Evolutionary conservation across 2,797 vertebrate species (phyloP).

Genomic region (Eupleurogrammus muticus): DNA sequence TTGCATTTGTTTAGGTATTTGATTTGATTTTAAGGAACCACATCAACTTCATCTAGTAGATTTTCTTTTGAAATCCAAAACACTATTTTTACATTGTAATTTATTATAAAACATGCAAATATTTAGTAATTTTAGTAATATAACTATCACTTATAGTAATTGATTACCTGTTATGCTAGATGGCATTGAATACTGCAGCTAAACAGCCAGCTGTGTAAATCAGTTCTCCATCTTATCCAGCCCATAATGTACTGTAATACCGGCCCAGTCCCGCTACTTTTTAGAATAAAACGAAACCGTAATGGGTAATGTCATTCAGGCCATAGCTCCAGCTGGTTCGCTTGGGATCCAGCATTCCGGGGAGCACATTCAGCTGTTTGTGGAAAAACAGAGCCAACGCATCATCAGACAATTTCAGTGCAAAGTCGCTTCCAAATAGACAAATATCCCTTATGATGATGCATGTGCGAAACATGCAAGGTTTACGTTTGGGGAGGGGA

Average conservation of each 20-base stretch:
- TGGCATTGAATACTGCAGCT: conserved; percentile 32
- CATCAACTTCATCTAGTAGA: neutral
- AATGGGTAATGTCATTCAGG: conserved; percentile 60
- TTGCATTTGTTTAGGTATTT: neutral
- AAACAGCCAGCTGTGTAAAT: conserved; percentile 30
- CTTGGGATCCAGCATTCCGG: conserved; percentile 42
- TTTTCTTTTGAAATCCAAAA: neutral
- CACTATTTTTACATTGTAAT: too few species aligned
- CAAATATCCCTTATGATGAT: conserved; percentile 55
- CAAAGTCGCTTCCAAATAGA: conserved; percentile 26
- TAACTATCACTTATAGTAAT: conserved; percentile 27
- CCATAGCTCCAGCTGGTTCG: conserved; percentile 40
- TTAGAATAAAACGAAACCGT: conserved; percentile 37
- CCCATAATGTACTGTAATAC: conserved; percentile 41
- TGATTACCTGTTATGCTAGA: conserved; percentile 10
- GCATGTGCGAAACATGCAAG: conserved; percentile 42
- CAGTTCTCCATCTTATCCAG: conserved; percentile 20
- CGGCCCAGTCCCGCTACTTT: conserved; percentile 12
- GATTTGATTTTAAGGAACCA: neutral
- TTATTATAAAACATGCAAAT: too few species aligned
- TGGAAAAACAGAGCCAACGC: conserved; percentile 42
- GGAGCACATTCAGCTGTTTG: conserved; percentile 54
- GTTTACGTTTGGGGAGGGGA: conserved; percentile 29
- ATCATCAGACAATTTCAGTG: conserved; percentile 34
- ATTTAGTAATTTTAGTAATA: too few species aligned